Base-by-base conservation (phyloP, 2,888 invertebrate genomes). In the Beris chalybata region DNA sequence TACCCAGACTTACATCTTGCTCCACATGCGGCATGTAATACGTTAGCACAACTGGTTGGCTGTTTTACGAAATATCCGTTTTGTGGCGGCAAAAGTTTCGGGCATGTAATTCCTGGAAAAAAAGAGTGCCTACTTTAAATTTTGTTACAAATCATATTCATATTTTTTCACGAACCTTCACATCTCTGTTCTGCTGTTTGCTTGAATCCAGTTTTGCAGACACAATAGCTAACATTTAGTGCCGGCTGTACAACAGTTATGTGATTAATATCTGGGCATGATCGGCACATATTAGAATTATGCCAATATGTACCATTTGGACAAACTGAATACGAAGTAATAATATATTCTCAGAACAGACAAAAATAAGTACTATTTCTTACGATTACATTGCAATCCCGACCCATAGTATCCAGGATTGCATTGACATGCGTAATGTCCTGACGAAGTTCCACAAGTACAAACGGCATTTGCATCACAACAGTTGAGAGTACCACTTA, bases 11-110 rank as follows among this genome's bases (percentile, higher is more conserved):
- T 83, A 74, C 89, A 90, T 52, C 87, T 80, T 6, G 87, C 81
- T 0, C 89, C 89, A 76, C 89, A 89, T 0, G 88, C 89, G n/a
- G 87, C 87, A 74, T 89, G 87, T 57, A 88, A 81, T 5, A 87
- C 87, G 72, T 86, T 87, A 67, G 82, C 83, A 74, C 89, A 89
- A 32, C 82, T 81, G 47, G 82, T 82, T 2, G 71, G 71, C 56
- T 78, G 79, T 71, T 86, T 86, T 2, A 89, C 87, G 74, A 89
- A 86, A 75, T 87, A 88, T 4, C 89, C 89, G 74, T 88, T 84
- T 61, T 83, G 81, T 0, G 89, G 89, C 2, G 85, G 82, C 12
- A 74, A 74, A 63, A 89, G 74, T 70, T 82, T 81, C 0, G 85
- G 83, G 73, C 89, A 89, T 29, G 82, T 84, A 70, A 86, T 79